phyloP scores from a whole-genome alignment of 2,113 vertebrate species.

The Ardeotis arabs region DNA sequence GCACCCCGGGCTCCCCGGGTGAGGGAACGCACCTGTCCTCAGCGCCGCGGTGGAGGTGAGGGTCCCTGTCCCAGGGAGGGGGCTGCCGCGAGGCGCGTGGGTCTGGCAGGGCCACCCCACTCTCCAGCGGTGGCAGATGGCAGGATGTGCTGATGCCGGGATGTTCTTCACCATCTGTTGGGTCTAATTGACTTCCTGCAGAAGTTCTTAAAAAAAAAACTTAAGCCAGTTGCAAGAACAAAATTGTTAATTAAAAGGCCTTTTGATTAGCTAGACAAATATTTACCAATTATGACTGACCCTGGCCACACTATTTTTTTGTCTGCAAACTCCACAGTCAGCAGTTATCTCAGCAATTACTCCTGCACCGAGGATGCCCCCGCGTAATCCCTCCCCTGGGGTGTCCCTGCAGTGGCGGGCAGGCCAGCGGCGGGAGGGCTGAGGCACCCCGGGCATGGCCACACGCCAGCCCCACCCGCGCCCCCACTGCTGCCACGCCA shows the following conservation, averaged over 20 bases:
- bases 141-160: slow-evolving; percentile 61
- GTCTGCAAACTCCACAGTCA: slow-evolving; percentile 62
- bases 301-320: slow-evolving; percentile 53
- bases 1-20: background rate
- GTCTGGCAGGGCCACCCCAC: background rate
- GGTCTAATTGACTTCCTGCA: slow-evolving; percentile 78
- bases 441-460: rapidly evolving
- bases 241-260: slow-evolving; percentile 81
- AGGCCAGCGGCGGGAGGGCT: no score
- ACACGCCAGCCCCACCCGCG: rapidly evolving
- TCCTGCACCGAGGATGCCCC: background rate
- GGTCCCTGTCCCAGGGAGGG: background rate
- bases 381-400: background rate
- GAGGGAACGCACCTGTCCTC: background rate
- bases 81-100: background rate
- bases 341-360: slow-evolving; percentile 45
- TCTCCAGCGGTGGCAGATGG: slow-evolving; percentile 70
- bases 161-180: slow-evolving; percentile 76
- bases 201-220: slow-evolving; percentile 74
- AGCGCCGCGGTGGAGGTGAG: rapidly evolving
- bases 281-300: slow-evolving; percentile 80
- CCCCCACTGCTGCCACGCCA: rapidly evolving
- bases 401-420: background rate
- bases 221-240: slow-evolving; percentile 72
- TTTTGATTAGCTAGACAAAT: slow-evolving; percentile 83